Percentiles rank a stretch among this genome's conserved stretches.
Evolutionary conservation across 2,797 vertebrate genomes (phyloP).

Genomic region (Poecilia velifera): DNA sequence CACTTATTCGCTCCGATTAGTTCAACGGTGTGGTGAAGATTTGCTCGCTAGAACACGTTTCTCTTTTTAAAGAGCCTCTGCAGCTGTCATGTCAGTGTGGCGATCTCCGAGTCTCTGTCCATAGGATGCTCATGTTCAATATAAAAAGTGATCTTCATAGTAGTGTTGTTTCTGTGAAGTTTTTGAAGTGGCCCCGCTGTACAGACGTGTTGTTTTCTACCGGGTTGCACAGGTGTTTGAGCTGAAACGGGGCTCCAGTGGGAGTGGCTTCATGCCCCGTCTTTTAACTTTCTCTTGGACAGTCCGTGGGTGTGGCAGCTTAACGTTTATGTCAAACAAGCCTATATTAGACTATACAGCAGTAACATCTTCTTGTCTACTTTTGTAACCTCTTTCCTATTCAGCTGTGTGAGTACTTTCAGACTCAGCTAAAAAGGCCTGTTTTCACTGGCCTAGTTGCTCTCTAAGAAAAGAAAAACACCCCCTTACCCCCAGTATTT

Average conservation of each 20-base stretch:
- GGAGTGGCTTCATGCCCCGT: constrained; percentile 30
- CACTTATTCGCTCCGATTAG: constrained; percentile 26
- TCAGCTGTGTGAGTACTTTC: constrained; percentile 55
- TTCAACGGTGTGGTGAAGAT: constrained; percentile 38
- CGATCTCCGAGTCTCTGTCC: constrained; percentile 38
- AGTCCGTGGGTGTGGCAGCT: constrained; percentile 69
- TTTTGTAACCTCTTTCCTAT: constrained; percentile 73
- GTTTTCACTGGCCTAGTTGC: constrained; percentile 57
- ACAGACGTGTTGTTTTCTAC: constrained; percentile 75
- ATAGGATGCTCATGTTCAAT: constrained; percentile 69
- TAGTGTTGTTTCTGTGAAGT: constrained; percentile 74
- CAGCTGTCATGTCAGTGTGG: constrained; percentile 26
- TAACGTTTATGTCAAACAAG: constrained; percentile 66
- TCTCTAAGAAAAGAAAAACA: constrained; percentile 1
- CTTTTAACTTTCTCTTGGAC: constrained; percentile 48
- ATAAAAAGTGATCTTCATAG: constrained; percentile 75
- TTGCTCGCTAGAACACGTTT: constrained; percentile 58
- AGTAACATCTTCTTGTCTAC: constrained; percentile 59
- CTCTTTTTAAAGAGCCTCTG: constrained; percentile 17
- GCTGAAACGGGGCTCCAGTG: constrained; percentile 41
- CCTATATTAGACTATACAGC: constrained; percentile 27
- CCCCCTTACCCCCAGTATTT: constrained; percentile 10
- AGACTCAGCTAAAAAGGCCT: constrained; percentile 48
- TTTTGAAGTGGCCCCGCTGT: constrained; percentile 73
- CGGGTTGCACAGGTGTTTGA: constrained; percentile 61